A percentile compares a stretch with the other conserved stretches of the same genome.
phyloP scores from a whole-genome alignment of 2,797 vertebrate genomes.

The Oryzias sinensis region DNA sequence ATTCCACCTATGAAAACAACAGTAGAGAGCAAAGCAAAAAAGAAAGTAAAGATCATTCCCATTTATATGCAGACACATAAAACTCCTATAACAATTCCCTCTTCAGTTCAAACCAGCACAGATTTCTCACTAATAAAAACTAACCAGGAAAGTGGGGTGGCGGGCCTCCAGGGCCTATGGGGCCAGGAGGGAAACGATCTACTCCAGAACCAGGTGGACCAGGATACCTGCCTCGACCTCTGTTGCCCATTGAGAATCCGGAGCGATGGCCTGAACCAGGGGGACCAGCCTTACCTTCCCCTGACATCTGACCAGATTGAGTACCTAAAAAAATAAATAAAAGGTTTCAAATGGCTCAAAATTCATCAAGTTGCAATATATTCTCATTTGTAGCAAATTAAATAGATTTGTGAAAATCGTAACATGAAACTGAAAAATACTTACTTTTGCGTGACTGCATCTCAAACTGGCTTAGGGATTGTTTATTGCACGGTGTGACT shows the following conservation, averaged over 20 bases:
- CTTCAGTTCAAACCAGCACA: not conserved
- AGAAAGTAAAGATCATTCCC: too few relatives aligned
- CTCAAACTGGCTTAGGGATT: conserved; percentile 99
- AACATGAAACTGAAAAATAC: conserved; percentile 21
- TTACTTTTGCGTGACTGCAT: conserved; percentile 99
- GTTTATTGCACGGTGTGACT: conserved; percentile 97
- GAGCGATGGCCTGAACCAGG: conserved; percentile 88
- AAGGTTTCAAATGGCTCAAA: not conserved
- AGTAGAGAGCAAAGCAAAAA: conserved; percentile 10
- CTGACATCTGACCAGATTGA: conserved; percentile 98
- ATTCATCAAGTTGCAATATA: too few relatives aligned
- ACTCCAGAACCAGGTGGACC: conserved; percentile 89
- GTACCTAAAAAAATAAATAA: conserved; percentile 75
- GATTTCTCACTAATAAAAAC: conserved; percentile 20
- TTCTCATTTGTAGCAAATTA: too few relatives aligned
- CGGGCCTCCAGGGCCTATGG: conserved; percentile 93
- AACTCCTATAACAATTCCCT: too few relatives aligned
- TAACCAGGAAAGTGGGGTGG: conserved; percentile 94
- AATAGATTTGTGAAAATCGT: not conserved
- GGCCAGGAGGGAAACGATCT: conserved; percentile 91
- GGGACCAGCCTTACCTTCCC: conserved; percentile 97
- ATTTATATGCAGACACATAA: too few relatives aligned
- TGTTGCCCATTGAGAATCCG: conserved; percentile 87
- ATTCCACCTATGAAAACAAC: conserved; percentile 66
- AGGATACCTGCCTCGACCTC: conserved; percentile 93